phyloP scores from a whole-genome alignment of 2,113 vertebrate species.

The Pangasianodon gigas region DNA sequence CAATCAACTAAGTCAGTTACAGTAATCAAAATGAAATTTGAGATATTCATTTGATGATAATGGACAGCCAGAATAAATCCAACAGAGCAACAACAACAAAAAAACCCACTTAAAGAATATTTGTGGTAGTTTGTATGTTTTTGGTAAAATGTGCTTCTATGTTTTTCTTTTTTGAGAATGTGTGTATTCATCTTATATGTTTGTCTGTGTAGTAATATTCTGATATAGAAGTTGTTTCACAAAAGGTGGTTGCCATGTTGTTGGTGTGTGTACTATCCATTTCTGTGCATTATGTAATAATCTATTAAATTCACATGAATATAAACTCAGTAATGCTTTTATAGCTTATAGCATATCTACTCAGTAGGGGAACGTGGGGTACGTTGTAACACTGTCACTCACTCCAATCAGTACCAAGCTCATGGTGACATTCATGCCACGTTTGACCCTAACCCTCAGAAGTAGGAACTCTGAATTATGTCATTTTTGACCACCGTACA shows the following conservation, averaged over 20 bases:
- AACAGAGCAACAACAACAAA: not conserved
- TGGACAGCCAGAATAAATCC: not conserved
- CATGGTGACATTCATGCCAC: not conserved
- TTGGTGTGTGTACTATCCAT: not conserved
- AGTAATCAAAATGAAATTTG: not conserved
- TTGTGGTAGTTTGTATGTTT: not conserved
- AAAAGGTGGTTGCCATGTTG: not conserved
- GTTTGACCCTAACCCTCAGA: not conserved
- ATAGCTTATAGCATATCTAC: not conserved
- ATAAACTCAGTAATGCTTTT: not conserved
- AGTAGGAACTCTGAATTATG: not conserved
- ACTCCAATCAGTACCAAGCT: not conserved
- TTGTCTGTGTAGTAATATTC: conserved; percentile 17
- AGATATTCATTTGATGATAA: not conserved
- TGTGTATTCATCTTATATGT: not conserved
- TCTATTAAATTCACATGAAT: conserved; percentile 24
- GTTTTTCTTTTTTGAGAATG: not conserved
- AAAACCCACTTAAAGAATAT: not conserved
- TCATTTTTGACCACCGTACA: not conserved
- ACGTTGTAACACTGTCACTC: not conserved
- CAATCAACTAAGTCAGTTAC: not conserved
- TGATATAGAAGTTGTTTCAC: not conserved
- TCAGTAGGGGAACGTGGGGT: not conserved
- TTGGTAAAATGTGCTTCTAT: conserved; percentile 23
- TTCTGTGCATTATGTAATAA: conserved; percentile 21